Percentiles rank a stretch among this genome's conserved stretches.
Conservation (phyloP, 2,797 vertebrate genomes). For the Macropodus opercularis region DNA sequence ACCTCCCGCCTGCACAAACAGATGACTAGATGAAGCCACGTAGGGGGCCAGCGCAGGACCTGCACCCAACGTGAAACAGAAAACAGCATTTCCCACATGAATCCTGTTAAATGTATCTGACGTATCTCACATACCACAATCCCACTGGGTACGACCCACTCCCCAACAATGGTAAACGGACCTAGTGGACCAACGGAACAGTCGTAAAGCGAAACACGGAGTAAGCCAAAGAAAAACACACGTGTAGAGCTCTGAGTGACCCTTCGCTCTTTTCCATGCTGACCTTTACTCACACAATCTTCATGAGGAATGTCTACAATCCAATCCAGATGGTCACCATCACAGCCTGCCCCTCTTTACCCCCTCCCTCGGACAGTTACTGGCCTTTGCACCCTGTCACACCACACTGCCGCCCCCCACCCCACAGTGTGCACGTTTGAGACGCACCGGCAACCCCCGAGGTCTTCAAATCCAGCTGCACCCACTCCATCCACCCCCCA, state of each 20-base stretch:
- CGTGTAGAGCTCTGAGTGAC: slow-evolving; percentile 49
- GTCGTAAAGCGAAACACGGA: slow-evolving; percentile 61
- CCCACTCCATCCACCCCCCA: slow-evolving; percentile 35
- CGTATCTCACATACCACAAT: slow-evolving; percentile 52
- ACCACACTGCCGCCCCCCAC: slow-evolving; percentile 17
- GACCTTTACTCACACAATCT: slow-evolving; percentile 80
- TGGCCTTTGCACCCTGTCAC: slow-evolving; percentile 50
- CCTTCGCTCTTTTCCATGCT: slow-evolving; percentile 58
- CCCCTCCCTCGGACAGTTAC: slow-evolving; percentile 43
- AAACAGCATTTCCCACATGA: slow-evolving; percentile 41
- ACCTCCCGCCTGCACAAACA: slow-evolving; percentile 71
- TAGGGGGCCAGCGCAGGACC: background rate
- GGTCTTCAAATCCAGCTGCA: slow-evolving; percentile 62
- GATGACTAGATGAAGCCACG: slow-evolving; percentile 11
- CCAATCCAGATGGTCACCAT: slow-evolving; percentile 82
- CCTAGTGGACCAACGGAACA: too few relatives aligned
- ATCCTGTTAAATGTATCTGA: slow-evolving; percentile 30
- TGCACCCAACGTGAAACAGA: background rate
- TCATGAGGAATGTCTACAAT: slow-evolving; percentile 83
- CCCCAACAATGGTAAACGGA: slow-evolving; percentile 57
- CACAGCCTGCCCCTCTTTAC: slow-evolving; percentile 42
- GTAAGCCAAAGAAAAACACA: slow-evolving; percentile 61
- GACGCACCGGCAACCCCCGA: slow-evolving; percentile 30
- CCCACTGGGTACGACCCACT: slow-evolving; percentile 42
- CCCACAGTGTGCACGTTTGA: slow-evolving; percentile 44